Base-by-base conservation (phyloP, 2,888 invertebrate species). In the Nyleta sp. region DNA sequence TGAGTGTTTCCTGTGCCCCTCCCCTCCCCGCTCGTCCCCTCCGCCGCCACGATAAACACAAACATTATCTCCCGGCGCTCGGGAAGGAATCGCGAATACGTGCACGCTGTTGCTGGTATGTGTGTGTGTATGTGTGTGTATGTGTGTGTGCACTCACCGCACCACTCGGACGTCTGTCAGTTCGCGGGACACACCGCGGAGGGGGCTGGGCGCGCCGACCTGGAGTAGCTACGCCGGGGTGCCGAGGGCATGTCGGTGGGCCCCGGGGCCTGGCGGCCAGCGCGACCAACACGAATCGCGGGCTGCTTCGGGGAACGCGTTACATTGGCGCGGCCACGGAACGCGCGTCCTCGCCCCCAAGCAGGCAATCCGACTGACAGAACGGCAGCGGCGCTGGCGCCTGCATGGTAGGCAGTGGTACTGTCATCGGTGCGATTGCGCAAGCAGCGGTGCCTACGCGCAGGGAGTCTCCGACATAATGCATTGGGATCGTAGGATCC, bases 311-410 rank as follows among this genome's bases (percentile, higher is more conserved):
- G 35, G 35, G 13, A 11, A 10, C 55, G 71, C 71, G 53, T 59
- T 50, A 50, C 59, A 46, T 60, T 53, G 42, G 33, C 50, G 18
- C 35, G 28, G 24, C 17, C 5, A 50, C 57, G 20, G 17, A 33
- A 31, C 46, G 60, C 53, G 53, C 28, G 44, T 46, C 35, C 68
- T 65, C 84, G 85, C 83, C 84, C 83, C 82, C 82, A 7, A 81
- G 83, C 82, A 84, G 86, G 83, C 86, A 86, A 85, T 83, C 85
- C 82, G 83, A 87, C 85, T 87, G 85, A 84, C 81, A 80, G 55
- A 70, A 72, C 77, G 38, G 62, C 73, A 48, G 65, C 79, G 78
- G 80, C 80, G 77, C 82, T 81, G 79, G 81, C 83, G 82, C 80
- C 81, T 80, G 65, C 62, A 72, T 81, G 78, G 80, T 80, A 81